Evolutionary conservation across 2,888 invertebrate species (phyloP).

Genomic region (Lamellibrachia satsuma): DNA sequence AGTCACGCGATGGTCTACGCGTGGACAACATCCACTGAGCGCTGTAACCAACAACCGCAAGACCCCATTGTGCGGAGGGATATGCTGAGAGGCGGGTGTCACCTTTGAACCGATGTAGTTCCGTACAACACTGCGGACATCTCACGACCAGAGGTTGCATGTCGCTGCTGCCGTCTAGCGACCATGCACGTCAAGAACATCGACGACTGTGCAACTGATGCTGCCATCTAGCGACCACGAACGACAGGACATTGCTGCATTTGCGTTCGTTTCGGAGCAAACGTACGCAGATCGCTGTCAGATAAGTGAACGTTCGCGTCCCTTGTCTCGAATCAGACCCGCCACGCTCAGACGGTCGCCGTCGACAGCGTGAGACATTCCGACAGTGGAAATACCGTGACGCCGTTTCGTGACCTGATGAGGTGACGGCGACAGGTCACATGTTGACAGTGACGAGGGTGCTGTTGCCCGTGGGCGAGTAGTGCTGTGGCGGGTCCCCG

Average conservation of each 20-base stretch:
- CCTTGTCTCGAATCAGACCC: background rate
- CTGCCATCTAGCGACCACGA: background rate
- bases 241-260: background rate
- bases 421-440: background rate
- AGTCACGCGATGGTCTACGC: background rate
- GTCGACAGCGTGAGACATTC: background rate
- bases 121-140: background rate
- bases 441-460: constrained; percentile 7
- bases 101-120: background rate
- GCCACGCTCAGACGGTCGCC: background rate
- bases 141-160: background rate
- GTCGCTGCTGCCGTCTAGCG: background rate
- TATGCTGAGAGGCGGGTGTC: background rate
- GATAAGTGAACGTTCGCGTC: background rate
- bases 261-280: background rate
- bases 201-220: background rate
- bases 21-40: background rate
- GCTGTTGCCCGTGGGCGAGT: background rate
- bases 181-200: background rate
- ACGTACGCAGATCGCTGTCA: background rate
- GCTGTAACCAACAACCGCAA: background rate
- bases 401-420: background rate
- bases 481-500: background rate
- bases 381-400: background rate
- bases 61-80: background rate